Evolutionary conservation across 2,113 vertebrate genomes (phyloP).

Genomic region (Condylura cristata): DNA sequence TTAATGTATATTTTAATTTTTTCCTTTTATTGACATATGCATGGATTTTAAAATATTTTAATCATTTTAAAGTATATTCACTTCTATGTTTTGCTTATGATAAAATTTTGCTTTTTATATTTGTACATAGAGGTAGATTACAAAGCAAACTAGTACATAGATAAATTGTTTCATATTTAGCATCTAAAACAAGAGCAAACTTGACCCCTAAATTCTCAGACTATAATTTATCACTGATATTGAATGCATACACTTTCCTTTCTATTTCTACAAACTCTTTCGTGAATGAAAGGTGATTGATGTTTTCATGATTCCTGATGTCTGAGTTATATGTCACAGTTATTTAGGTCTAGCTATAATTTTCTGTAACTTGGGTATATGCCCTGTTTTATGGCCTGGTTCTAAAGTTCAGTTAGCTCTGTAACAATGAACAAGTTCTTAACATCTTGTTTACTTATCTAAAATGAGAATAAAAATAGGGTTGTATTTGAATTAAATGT

Average conservation of each 20-base stretch:
- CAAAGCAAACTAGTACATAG: not conserved
- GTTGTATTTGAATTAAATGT: not conserved
- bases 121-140: accelerated
- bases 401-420: not conserved
- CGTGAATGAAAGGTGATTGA: not conserved
- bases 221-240: not conserved
- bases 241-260: not conserved
- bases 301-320: not conserved
- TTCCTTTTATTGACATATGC: not conserved
- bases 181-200: not conserved
- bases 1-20: slow-evolving; percentile 1
- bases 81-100: not conserved
- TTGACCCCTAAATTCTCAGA: not conserved
- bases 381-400: not conserved
- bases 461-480: not conserved
- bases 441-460: not conserved
- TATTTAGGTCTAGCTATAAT: not conserved
- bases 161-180: not conserved
- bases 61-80: not conserved
- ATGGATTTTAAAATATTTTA: not conserved
- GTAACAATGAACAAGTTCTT: not conserved
- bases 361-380: not conserved
- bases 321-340: not conserved
- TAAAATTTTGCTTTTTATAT: not conserved
- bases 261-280: not conserved